Evolutionary conservation across 2,888 invertebrate genomes (phyloP).

Genomic region (Camptogramma bilineatum): DNA sequence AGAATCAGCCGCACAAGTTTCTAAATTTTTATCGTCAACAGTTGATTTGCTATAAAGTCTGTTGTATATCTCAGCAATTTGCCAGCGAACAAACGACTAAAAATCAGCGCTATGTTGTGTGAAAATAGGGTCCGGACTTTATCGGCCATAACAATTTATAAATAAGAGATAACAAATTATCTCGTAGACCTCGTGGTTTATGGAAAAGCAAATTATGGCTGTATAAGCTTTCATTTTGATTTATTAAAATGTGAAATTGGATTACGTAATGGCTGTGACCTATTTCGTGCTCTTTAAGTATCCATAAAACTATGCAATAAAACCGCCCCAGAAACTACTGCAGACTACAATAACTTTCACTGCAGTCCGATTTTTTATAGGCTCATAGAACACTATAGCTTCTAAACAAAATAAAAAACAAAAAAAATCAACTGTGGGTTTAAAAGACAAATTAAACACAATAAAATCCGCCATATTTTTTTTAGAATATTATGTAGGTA

Average conservation of each 20-base stretch:
- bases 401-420: too few relatives aligned
- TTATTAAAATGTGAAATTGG: constrained; percentile 13
- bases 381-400: too few relatives aligned
- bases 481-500: too few relatives aligned
- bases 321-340: too few relatives aligned
- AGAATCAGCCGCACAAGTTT: neutral
- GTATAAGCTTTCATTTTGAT: constrained; percentile 15
- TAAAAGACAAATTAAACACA: too few relatives aligned
- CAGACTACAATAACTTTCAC: too few relatives aligned
- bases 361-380: too few relatives aligned
- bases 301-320: too few relatives aligned
- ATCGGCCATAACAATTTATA: constrained; percentile 13
- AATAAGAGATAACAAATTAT: constrained; percentile 20
- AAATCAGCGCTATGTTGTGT: constrained; percentile 41
- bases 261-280: constrained; percentile 1
- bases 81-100: constrained; percentile 30
- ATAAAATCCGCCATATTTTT: too few relatives aligned
- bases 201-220: constrained; percentile 1
- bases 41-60: neutral
- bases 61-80: constrained; percentile 15
- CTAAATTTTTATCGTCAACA: neutral
- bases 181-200: constrained; percentile 16
- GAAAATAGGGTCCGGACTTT: constrained; percentile 37
- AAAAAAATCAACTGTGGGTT: too few relatives aligned
- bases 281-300: neutral